A percentile compares a stretch with the other conserved stretches of the same genome.
phyloP scores from a whole-genome alignment of 1,140 invertebrate genomes.

The Chionoecetes opilio region DNA sequence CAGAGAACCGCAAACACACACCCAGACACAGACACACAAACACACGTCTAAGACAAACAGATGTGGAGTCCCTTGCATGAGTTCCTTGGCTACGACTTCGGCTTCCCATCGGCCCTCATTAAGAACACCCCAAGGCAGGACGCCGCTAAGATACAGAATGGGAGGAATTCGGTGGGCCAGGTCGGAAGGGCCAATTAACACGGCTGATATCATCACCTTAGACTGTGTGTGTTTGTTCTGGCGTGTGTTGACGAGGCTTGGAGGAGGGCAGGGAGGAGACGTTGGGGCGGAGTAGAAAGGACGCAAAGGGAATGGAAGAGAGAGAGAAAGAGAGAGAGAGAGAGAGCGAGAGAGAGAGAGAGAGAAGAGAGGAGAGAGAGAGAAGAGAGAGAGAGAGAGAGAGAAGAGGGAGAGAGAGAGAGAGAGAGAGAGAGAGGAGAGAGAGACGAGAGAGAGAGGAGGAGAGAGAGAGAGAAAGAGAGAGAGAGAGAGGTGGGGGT shows the following conservation, averaged over 20 bases:
- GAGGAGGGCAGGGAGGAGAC: not conserved
- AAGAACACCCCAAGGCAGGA: conserved; percentile 58
- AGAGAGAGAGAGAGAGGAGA: not conserved
- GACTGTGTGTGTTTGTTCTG: conserved; percentile 57
- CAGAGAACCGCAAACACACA: not conserved
- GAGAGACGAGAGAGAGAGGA: not conserved
- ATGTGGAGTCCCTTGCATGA: not conserved
- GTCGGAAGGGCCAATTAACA: conserved; percentile 75
- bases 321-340: conserved; percentile 20
- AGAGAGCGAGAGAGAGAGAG: not conserved
- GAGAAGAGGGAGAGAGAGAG: conserved; percentile 1
- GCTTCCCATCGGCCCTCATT: conserved; percentile 59
- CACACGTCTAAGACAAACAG: not conserved
- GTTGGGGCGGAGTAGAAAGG: not conserved
- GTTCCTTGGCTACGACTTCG: conserved; percentile 22
- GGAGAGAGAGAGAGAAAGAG: not conserved
- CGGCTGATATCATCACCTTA: conserved; percentile 71
- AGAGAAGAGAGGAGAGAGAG: not conserved
- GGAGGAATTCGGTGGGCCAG: conserved; percentile 71
- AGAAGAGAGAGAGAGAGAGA: not conserved
- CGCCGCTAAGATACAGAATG: conserved; percentile 59
- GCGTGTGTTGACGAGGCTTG: conserved; percentile 43
- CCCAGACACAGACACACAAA: not conserved
- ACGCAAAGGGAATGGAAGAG: not conserved
- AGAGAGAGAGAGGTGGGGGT: not conserved